Conservation (phyloP, 2,797 vertebrate genomes). For the Xiphophorus birchmanni region DNA sequence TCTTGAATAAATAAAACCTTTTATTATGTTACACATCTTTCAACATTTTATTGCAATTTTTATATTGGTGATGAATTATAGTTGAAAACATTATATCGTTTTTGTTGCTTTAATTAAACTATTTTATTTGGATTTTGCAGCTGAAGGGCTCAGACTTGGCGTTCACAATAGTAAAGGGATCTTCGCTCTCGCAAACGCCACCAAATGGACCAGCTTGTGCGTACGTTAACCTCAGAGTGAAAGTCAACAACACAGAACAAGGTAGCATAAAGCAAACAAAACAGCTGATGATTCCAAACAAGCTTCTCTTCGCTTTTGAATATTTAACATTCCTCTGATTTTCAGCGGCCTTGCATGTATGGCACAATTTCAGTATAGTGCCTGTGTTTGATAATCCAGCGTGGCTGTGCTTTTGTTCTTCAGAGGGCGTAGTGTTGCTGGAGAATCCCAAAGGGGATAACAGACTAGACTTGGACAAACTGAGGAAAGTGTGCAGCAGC, state of each 20-base stretch:
- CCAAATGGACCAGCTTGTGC: conserved; percentile 86
- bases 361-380: conserved; percentile 5
- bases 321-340: not conserved
- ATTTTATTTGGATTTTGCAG: conserved; percentile 69
- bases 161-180: conserved; percentile 88
- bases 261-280: conserved; percentile 72
- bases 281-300: not conserved
- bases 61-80: not conserved
- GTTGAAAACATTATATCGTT: not conserved
- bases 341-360: not conserved
- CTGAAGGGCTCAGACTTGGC: conserved; percentile 93
- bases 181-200: conserved; percentile 51
- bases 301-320: not conserved
- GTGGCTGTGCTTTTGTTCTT: conserved; percentile 45
- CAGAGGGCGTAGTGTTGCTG: conserved; percentile 91
- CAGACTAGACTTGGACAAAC: conserved; percentile 80
- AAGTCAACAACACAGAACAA: conserved; percentile 85
- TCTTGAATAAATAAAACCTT: conserved; percentile 1
- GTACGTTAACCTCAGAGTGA: conserved; percentile 89
- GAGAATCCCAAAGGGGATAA: conserved; percentile 96
- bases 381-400: not conserved
- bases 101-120: not conserved
- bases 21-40: not conserved
- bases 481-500: conserved; percentile 83
- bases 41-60: not conserved